Base-by-base conservation (phyloP, 37 sponge, comb jelly and placozoan species). In the Chondrilla cf. caribensis region DNA sequence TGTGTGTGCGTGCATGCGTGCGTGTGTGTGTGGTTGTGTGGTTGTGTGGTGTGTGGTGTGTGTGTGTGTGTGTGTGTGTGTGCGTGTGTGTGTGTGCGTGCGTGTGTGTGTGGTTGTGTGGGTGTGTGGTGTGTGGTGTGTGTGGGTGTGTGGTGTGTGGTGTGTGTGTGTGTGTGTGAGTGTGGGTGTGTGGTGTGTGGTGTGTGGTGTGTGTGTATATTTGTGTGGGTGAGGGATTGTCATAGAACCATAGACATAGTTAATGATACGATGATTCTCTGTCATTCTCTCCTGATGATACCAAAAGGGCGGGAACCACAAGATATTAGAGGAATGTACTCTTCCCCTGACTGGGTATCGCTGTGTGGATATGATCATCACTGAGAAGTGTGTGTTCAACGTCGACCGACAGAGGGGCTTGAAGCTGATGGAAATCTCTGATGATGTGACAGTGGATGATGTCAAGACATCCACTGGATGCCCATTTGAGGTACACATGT, bases 331-430 rank as follows among this genome's bases (percentile, higher is more conserved):
- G 24, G 87, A 95, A 58, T 98, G 99, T 57, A 59, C 90, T n/a
- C 86, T 96, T 21, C 99, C 99, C 17, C 78, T 98, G 72, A 98
- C 99, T 42, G 99, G 99, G 26, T 96, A 87, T 79, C 58, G 80
- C 37, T 83, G 83, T 55, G 99, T 98, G 19, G 90, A 98, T 65
- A 47, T 66, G 64, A 91, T 98, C 58, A 91, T 98, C 75, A 96
- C 96, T 6, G 99, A 98, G 25, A 86, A 92, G 94, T 85, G 87
- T 62, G 98, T 97, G 77, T 95, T 97, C 89, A 85, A 88, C 29
- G 90, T 97, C 55, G 84, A 79, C 68, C 31, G 26, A 1, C 80
- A 84, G 33, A 67, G 17, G 9, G 98, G 98, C 18, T 83, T 97
- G 59, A 77, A 32, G 25, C 67, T 97, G 78, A 67, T 44, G 18